Base-by-base conservation (phyloP, 1,140 invertebrate genomes). In the Trypoxylus dichotomus region DNA sequence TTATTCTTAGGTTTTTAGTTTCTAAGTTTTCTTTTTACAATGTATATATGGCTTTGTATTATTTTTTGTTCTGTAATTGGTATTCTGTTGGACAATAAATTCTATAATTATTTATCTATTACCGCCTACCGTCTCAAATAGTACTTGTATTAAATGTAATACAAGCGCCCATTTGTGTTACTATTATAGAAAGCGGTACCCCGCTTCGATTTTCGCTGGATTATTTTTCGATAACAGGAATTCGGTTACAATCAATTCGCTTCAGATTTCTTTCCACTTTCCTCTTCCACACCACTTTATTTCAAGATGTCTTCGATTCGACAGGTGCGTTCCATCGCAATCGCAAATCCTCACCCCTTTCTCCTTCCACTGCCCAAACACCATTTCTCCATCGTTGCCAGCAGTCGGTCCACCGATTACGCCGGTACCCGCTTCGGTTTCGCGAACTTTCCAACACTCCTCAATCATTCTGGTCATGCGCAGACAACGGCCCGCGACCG, bases 391-490 rank as follows among this genome's bases (percentile, higher is more conserved):
- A 37, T 37, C 32, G 32, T 37, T 37, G 47, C 47, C 21, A 58
- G 15, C 60, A 13, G 43, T 19, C 3, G 11, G 60, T 63, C 19
- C 60, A 19, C 60, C 60, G 60, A 63, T 37, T 8, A 13, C 47
- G 21, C 60, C 60, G 60, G 19, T 19, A 24, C 60, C 21, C 60
- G 25, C 21, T 63, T 63, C 60, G 19, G 21, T 63, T 63, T 63
- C 60, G 60, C 60, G 60, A 63, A 63, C 60, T 63, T 63, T 63
- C 60, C 60, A 25, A 27, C 25, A 7, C 25, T 63, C 60, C 60
- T 63, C 60, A 63, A 63, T 73, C 37, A 73, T 73, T 73, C 71
- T 42, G 71, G 37, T 73, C 71, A 73, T 73, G 71, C 71, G 71
- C 71, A 73, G 7, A 32, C 37, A 27, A 10, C n/a, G n/a, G 10